Conservation (phyloP, 2,888 invertebrate species). For the Desoria tigrina region DNA sequence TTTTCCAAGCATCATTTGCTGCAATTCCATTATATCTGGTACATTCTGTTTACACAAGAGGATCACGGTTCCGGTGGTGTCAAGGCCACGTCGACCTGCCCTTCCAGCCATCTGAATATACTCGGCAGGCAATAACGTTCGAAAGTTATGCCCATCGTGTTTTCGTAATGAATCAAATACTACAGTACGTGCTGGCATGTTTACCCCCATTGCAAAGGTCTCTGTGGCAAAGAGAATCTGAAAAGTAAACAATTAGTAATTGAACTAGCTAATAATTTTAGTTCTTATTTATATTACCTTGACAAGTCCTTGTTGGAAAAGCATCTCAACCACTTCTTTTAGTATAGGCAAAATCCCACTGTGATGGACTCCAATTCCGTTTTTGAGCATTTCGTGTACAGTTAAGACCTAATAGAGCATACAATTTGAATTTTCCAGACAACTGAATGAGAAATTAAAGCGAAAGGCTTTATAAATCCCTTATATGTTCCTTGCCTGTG, state of each 20-base stretch:
- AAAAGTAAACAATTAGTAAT: constrained; percentile 55
- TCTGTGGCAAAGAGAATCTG: constrained; percentile 96
- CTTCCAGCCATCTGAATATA: constrained; percentile 99
- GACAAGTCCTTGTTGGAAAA: constrained; percentile 90
- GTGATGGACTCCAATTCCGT: constrained; percentile 96
- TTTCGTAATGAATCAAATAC: constrained; percentile 91
- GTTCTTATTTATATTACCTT: constrained; percentile 64
- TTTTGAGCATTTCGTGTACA: constrained; percentile 70
- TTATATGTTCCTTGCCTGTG: too few species aligned
- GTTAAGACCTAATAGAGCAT: constrained; percentile 62
- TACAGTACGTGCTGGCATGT: constrained; percentile 98
- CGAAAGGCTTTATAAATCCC: too few species aligned
- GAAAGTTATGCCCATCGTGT: constrained; percentile 79
- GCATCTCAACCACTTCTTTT: constrained; percentile 98
- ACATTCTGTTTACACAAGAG: constrained; percentile 79
- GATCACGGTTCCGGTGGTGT: constrained; percentile 92
- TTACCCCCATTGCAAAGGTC: constrained; percentile 99
- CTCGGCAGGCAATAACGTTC: constrained; percentile 84
- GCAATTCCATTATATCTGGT: constrained; percentile 71
- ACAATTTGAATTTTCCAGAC: too few species aligned
- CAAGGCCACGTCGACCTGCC: constrained; percentile 91
- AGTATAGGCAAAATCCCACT: constrained; percentile 96
- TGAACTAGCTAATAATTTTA: background rate
- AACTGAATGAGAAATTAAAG: too few species aligned
- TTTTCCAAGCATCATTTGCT: constrained; percentile 79